Percentiles rank a stretch among this genome's conserved stretches.
These are phyloP conservation scores for Aspidiotus rigidus DNA, from an alignment of 2,888 invertebrate genomes.

Conservation along the genomic window DNA sequence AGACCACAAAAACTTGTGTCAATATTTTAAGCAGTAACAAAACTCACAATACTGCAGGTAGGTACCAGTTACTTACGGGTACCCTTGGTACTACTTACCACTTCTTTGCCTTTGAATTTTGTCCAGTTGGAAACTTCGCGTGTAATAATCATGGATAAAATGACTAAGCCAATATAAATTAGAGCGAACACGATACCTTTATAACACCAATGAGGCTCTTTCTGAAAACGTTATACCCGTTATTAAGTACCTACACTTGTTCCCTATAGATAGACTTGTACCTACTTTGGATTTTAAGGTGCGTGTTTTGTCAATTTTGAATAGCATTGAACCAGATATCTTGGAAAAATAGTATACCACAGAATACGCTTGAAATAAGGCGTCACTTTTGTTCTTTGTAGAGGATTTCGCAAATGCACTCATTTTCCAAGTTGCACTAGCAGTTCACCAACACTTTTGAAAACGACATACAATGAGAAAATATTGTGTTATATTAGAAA, in stretches of 20 bases:
- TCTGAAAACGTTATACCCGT: slow-evolving; percentile 8
- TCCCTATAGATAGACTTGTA: not conserved
- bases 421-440: too few relatives aligned
- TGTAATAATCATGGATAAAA: slow-evolving; percentile 29
- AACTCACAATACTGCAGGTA: too few relatives aligned
- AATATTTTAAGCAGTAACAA: too few relatives aligned
- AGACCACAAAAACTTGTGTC: too few relatives aligned
- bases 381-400: slow-evolving; percentile 5
- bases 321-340: slow-evolving; percentile 35
- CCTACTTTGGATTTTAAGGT: not conserved
- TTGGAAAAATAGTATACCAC: slow-evolving; percentile 35
- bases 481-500: too few relatives aligned
- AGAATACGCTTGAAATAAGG: slow-evolving; percentile 31
- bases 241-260: not conserved
- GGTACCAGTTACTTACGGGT: too few relatives aligned
- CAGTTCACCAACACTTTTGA: too few relatives aligned
- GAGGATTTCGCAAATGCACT: not conserved
- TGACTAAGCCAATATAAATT: slow-evolving; percentile 25
- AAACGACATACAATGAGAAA: too few relatives aligned
- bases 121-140: slow-evolving; percentile 20
- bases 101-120: slow-evolving; percentile 35
- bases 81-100: not conserved
- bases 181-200: slow-evolving; percentile 31
- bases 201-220: slow-evolving; percentile 31
- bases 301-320: slow-evolving; percentile 22